Evolutionary conservation across 2,113 vertebrate species (phyloP), one percentile per base, ranked within the genome.

Genomic region (Malurus cyaneus): DNA sequence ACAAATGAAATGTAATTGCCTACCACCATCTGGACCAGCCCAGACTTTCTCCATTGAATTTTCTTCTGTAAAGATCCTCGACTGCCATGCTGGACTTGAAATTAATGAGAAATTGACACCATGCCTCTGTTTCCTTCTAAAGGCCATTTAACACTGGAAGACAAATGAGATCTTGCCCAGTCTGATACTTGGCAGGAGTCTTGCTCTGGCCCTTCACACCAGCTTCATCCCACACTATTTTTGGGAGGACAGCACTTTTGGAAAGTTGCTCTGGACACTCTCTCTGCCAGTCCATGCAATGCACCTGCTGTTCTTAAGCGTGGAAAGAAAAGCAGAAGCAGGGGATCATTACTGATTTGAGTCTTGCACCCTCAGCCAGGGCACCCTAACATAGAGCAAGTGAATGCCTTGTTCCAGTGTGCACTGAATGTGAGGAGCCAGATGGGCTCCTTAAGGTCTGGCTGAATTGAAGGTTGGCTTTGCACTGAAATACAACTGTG

Each of bases 1-100:
- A 62, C 25, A 76, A 89, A 39, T 61, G 31, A 56, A 85, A 65
- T 24, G 41, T 24, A 81, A 93, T 67, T 89, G 77, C n/a, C 41
- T 79, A 36, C 10, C 50, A 89, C 91, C 87, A 89, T 64, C 84
- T 94, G 86, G 53, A 95, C 72, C 79, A 92, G 18, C 9, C 52
- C 14, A n/a, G 72, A 81, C 25, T 85, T 69, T 25, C 28, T 57
- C 21, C 31, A 36, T 3, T 46, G 36, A 57, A 65, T 85, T 39
- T 69, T 67, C 25, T 39, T 69, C 20, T 61, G 4, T 44, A 57
- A 87, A 93, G 57, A 64, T 67, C n/a, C 26, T 52, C 32, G 28
- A 66, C 12, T 85, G 65, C 47, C 67, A 26, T 5, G 29, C 32
- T 31, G 49, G 77, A 72, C 73, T 53, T 20, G 17, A 86, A 84